These are phyloP conservation scores for Pitta sordida DNA, from an alignment of 2,113 vertebrate species.

Conservation along the genomic window DNA sequence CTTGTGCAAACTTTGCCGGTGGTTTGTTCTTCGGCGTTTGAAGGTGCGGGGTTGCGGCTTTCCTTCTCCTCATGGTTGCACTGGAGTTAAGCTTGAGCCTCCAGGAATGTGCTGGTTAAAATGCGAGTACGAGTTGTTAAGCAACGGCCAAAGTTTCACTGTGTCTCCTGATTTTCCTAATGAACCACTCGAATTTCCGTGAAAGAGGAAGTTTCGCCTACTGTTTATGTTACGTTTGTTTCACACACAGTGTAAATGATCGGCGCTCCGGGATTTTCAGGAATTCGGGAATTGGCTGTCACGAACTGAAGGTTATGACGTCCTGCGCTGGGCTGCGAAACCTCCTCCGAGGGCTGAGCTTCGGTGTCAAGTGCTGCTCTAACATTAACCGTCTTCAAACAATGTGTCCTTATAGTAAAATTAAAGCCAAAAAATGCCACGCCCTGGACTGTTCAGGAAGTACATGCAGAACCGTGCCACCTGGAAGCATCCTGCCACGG, in stretches of 20 bases:
- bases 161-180: not conserved
- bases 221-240: not conserved
- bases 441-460: slow-evolving; percentile 5
- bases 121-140: too few species aligned
- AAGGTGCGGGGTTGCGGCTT: too few species aligned
- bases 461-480: not conserved
- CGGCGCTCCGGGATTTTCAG: not conserved
- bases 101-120: not conserved
- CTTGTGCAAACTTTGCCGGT: rapidly evolving
- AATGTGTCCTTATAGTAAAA: not conserved
- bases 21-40: not conserved
- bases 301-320: not conserved
- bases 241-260: not conserved
- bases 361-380: not conserved
- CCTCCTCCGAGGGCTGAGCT: slow-evolving; percentile 45
- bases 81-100: not conserved
- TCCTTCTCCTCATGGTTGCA: rapidly evolving
- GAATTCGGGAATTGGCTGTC: not conserved
- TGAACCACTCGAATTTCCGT: not conserved
- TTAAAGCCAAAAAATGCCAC: not conserved
- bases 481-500: slow-evolving; percentile 42
- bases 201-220: not conserved
- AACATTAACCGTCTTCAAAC: not conserved
- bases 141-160: too few species aligned
- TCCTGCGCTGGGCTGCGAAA: slow-evolving; percentile 15